These are phyloP conservation scores for Chloroclystis v-ata DNA, from an alignment of 2,888 invertebrate genomes.

Conservation along the genomic window DNA sequence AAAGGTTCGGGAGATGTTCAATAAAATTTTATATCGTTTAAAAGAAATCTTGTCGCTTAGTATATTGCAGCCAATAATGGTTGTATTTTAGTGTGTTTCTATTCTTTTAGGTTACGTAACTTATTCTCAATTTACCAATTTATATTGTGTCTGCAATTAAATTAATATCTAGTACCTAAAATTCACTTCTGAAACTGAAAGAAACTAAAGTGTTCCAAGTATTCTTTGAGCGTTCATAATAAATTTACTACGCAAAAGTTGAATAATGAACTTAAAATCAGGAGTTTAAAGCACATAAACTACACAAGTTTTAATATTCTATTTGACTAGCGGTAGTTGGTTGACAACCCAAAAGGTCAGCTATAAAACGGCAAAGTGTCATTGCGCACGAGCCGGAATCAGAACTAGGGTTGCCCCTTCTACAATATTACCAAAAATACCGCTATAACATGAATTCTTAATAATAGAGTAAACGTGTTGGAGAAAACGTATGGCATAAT, in stretches of 20 bases:
- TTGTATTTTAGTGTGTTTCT: neutral
- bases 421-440: neutral
- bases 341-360: slow-evolving; percentile 50
- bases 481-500: too few relatives aligned
- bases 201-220: too few relatives aligned
- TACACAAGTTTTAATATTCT: slow-evolving; percentile 10
- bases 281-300: too few relatives aligned
- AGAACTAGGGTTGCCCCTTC: slow-evolving; percentile 34
- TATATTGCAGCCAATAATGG: slow-evolving; percentile 7
- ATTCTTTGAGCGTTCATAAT: too few relatives aligned
- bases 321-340: slow-evolving; percentile 36
- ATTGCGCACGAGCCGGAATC: slow-evolving; percentile 51
- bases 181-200: too few relatives aligned
- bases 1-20: slow-evolving; percentile 56
- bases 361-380: slow-evolving; percentile 60
- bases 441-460: too few relatives aligned
- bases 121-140: too few relatives aligned
- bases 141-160: too few relatives aligned
- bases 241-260: too few relatives aligned
- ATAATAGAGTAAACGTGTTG: too few relatives aligned
- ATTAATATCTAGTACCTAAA: too few relatives aligned
- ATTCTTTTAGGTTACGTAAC: neutral
- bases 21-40: slow-evolving; percentile 62
- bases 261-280: too few relatives aligned
- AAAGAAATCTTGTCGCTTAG: slow-evolving; percentile 35